Evolutionary conservation across 2,888 invertebrate species (phyloP), one percentile per base, ranked within the genome.

Genomic region (Troides helena): DNA sequence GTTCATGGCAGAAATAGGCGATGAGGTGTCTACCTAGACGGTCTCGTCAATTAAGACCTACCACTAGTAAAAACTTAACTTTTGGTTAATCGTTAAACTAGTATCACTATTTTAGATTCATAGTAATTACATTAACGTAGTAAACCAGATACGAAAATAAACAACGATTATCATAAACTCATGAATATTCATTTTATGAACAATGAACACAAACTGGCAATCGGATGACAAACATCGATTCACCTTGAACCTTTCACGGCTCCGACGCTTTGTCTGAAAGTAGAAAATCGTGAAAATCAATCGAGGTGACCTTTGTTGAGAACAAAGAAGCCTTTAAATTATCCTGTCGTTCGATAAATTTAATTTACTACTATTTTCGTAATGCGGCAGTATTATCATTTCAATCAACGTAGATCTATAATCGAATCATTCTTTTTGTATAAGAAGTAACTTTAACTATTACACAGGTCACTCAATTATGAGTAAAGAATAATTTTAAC

Each of bases 171-270:
- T 30, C 62, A 63, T 63, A 58, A 25, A 30, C 30, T 5, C 46
- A 21, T 68, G 39, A 63, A 64, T 68, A 68, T 68, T 68, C 59
- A 65, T 65, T 25, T 36, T 7, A 17, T 53, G 65, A 61, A 65
- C 60, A 69, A 69, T 56, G 61, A 25, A 58, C 58, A 25, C 63
- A 14, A 43, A 30, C 25, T n/a, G 25, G 43, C 18, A 30, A 68
- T 57, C 56, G 58, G 39, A 63, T 46, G 21, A 53, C 64, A 69
- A 39, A 68, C 36, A 58, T 62, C 57, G 30, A 36, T 23, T 65
- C 50, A 39, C 69, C 69, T 69, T 65, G 69, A 69, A 69, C 69
- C 59, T 58, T 46, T 25, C 58, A 30, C 21, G 23, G 21, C 60
- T 65, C 60, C 53, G 46, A 46, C 62, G 43, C 58, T 60, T 58